Base-by-base conservation (phyloP, 2,797 vertebrate genomes). In the Melanotaenia pygmaea region DNA sequence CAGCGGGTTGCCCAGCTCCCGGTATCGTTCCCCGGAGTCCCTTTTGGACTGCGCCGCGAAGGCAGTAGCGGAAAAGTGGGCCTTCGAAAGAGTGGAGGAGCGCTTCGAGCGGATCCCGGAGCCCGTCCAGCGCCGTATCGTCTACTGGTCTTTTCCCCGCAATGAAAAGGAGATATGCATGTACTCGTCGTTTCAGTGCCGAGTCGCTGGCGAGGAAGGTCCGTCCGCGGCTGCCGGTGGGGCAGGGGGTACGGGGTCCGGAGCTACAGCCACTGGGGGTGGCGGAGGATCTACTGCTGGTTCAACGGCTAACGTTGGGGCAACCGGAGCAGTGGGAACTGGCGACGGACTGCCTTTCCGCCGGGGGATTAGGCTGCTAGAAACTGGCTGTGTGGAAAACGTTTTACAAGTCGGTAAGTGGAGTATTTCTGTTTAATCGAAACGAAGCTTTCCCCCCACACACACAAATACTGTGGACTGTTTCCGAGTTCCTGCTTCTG, bases 341-440 rank as follows among this genome's bases (percentile, higher is more conserved):
- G 95, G 93, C 70, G 96, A 97, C 82, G 96, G 95, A 73, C 95
- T 98, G 67, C 97, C 97, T 79, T 98, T 98, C 89, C 96, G 97
- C 82, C 94, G 97, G 77, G 97, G 97, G 59, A 98, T 98, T 91
- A 94, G 96, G 85, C 95, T 99, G 82, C 96, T 99, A 77, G 97
- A 99, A 92, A 97, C 95, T 76, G 97, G 97, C 88, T 97, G 96
- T 77, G 97, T 99, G 94, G 97, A 98, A 88, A 98, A 97, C 93
- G 97, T 97, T 79, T 95, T 98, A 90, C 97, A 99, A 99, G 97
- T 99, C 92, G 97, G 97, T 98, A 94, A 97, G 97, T 98, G 78
- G 71, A 54, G 59, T n/a, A 53, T 70, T 63, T 60, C 1, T 38
- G 0, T 54, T 1, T 61, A 56, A 51, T 4, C 6, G 45, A 76